Evolutionary conservation across 2,113 vertebrate genomes (phyloP), one percentile per base, ranked within the genome.

Genomic region (Urocitellus parryii): DNA sequence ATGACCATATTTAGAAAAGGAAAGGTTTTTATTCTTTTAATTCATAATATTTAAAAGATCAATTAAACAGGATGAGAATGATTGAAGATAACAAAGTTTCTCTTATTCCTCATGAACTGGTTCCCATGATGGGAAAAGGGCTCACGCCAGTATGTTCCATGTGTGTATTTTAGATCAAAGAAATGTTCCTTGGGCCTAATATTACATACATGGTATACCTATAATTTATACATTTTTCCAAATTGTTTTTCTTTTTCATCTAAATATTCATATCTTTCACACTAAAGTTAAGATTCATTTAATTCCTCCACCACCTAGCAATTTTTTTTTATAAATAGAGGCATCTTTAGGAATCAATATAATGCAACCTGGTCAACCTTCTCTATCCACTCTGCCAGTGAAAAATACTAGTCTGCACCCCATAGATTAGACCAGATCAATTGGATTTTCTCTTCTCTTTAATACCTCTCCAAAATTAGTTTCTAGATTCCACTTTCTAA

Each of bases 1-100:
- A 76, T 8, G 0, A 80, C 42, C 17, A 85, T 37, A 74, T 93
- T 83, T 74, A 88, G 27, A 8, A 29, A 91, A 95, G 17, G 18
- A 51, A 87, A 37, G 37, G 39, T 80, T 65, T 65, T 88, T 83
- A 85, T 53, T 65, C 18, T 86, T 92, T 70, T 48, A 61, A 83
- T 7, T 56, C 8, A 22, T 45, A 94, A 93, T 70, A 84, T 6
- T 86, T 77, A 70, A 51, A 67, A 45, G 8, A 73, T 68, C 34
- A 14, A 65, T 86, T 96, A 91, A 83, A 79, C 67, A 70, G 14
- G 3, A n/a, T 42, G 78, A 5, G 8, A 88, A 70, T 65, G 17
- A 79, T 91, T 96, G 72, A 45, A 68, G 79, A 58, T 53, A 93
- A 68, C 42, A 72, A 86, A 34, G 17, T 72, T 72, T 73, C 34